phyloP scores from a whole-genome alignment of 2,113 vertebrate species.

The Atherinomorus stipes region DNA sequence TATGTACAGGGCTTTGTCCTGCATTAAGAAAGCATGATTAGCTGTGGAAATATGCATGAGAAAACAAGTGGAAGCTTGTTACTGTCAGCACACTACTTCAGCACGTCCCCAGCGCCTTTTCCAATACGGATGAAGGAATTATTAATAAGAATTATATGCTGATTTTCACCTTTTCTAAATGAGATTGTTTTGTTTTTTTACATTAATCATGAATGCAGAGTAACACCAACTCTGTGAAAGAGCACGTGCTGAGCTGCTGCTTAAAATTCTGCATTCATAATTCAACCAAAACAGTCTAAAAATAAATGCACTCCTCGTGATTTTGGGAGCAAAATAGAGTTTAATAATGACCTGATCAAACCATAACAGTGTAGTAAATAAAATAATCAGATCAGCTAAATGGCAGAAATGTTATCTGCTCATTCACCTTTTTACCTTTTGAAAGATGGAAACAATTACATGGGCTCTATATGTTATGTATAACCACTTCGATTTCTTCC shows the following conservation, averaged over 20 bases:
- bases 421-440: not conserved
- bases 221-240: not conserved
- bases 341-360: constrained; percentile 13
- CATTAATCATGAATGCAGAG: not conserved
- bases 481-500: not conserved
- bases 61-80: constrained; percentile 1
- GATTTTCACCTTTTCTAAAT: constrained; percentile 7
- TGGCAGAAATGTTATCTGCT: not conserved
- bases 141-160: not conserved
- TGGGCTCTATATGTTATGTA: not conserved
- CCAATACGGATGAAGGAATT: not conserved
- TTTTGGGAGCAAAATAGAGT: constrained; percentile 11
- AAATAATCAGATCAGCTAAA: constrained; percentile 12
- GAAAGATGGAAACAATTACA: not conserved
- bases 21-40: not conserved
- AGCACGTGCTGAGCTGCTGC: constrained; percentile 6
- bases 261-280: constrained; percentile 35
- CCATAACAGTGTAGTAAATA: constrained; percentile 1
- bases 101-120: not conserved
- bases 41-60: not conserved
- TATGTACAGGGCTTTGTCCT: constrained; percentile 2
- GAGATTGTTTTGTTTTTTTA: constrained; percentile 1
- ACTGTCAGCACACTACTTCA: not conserved
- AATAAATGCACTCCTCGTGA: constrained; percentile 31
- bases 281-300: constrained; percentile 42